phyloP scores from a whole-genome alignment of 2,113 vertebrate species.

The Sterrhoptilus dennistouni region DNA sequence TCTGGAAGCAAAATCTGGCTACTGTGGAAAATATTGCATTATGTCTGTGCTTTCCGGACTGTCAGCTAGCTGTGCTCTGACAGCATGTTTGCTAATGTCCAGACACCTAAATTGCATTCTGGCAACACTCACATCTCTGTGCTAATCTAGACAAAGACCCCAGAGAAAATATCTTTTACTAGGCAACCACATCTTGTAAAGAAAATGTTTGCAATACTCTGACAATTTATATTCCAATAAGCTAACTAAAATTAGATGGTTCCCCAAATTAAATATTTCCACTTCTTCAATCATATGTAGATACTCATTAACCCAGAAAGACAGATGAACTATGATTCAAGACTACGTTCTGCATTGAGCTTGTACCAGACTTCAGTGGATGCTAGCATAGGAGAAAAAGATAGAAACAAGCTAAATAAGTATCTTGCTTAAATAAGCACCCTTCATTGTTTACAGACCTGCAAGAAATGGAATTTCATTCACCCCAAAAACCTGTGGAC shows the following conservation, averaged over 20 bases:
- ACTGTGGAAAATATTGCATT: not conserved
- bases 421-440: not conserved
- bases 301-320: not conserved
- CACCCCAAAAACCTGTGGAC: not conserved
- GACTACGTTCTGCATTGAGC: fast-evolving
- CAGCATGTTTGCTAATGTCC: not conserved
- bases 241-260: not conserved
- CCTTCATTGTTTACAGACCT: not conserved
- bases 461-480: not conserved
- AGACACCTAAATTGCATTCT: conserved; percentile 17
- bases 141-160: not conserved
- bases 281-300: not conserved
- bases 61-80: not conserved
- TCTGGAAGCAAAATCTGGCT: not conserved
- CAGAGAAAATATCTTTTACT: not conserved
- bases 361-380: not conserved
- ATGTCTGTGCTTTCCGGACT: not conserved
- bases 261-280: not conserved
- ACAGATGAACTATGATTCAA: not conserved
- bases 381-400: not conserved
- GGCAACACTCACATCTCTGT: not conserved
- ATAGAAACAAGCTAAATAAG: not conserved
- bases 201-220: not conserved
- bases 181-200: not conserved
- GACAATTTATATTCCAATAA: not conserved